Conservation (phyloP, 2,797 vertebrate genomes). For the Xenopus petersii region DNA sequence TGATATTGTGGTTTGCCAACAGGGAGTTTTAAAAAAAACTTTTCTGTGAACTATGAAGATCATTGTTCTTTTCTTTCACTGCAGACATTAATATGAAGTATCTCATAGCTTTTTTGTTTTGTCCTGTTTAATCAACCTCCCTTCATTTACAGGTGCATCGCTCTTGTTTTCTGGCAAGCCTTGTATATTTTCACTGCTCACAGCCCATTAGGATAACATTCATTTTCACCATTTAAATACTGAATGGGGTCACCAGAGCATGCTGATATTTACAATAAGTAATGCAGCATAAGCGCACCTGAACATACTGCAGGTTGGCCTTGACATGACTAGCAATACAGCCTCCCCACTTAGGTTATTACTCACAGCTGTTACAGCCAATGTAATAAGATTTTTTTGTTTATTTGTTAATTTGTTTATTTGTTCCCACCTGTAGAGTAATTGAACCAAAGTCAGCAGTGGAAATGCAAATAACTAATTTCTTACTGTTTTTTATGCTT, state of each 20-base stretch:
- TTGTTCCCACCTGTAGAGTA: constrained; percentile 8
- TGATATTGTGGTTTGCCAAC: no score
- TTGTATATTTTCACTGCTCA: neutral
- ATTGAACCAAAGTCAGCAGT: neutral
- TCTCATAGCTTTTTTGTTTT: no score
- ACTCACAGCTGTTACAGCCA: constrained; percentile 3
- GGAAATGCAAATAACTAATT: no score
- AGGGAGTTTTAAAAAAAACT: no score
- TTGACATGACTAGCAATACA: neutral
- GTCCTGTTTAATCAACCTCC: neutral
- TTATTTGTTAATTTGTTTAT: constrained; percentile 3
- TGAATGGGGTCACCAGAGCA: constrained; percentile 10
- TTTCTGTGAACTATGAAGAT: no score
- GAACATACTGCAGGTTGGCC: constrained; percentile 5
- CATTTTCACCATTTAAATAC: constrained; percentile 1
- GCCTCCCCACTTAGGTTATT: neutral
- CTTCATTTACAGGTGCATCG: constrained; percentile 2
- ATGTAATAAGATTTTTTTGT: neutral
- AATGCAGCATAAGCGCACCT: constrained; percentile 1
- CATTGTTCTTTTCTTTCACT: no score
- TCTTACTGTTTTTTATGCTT: no score
- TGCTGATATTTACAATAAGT: constrained; percentile 17
- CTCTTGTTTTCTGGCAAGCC: neutral
- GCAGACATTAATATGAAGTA: no score
- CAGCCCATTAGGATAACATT: neutral